phyloP scores from a whole-genome alignment of 2,113 vertebrate genomes.

The Stigmatopora argus region DNA sequence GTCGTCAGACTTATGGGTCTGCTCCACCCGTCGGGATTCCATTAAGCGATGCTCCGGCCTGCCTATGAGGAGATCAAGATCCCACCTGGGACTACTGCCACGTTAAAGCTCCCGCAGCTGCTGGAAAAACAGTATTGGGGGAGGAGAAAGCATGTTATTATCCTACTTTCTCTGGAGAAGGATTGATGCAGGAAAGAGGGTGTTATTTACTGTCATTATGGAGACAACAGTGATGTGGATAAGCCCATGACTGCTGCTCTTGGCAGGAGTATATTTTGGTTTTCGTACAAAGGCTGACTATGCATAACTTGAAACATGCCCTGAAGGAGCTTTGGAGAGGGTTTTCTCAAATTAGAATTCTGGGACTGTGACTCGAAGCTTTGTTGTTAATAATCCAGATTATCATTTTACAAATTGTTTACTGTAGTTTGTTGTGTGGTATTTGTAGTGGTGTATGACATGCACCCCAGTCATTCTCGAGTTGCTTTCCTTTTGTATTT shows the following conservation, averaged over 20 bases:
- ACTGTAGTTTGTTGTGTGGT: too few relatives aligned
- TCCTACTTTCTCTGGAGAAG: slow-evolving; percentile 26
- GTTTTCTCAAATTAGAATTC: background rate
- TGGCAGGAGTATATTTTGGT: slow-evolving; percentile 25
- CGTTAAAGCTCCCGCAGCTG: slow-evolving; percentile 13
- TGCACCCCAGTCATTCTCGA: too few relatives aligned
- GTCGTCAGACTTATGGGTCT: slow-evolving; percentile 20
- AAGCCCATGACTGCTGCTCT: slow-evolving; percentile 26
- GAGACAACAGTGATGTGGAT: slow-evolving; percentile 7
- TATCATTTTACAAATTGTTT: too few relatives aligned
- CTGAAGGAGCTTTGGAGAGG: background rate
- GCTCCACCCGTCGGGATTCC: slow-evolving; percentile 32
- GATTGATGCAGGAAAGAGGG: slow-evolving; percentile 14
- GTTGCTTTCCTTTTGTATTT: too few relatives aligned
- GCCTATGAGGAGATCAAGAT: slow-evolving; percentile 42
- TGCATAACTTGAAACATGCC: slow-evolving; percentile 24
- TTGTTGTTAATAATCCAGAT: too few relatives aligned
- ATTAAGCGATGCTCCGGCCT: slow-evolving; percentile 34
- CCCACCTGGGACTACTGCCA: slow-evolving; percentile 26
- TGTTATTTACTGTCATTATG: slow-evolving; percentile 27
- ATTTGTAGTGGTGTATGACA: too few relatives aligned
- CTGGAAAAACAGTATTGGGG: slow-evolving; percentile 8
- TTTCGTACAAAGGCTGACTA: slow-evolving; percentile 24
- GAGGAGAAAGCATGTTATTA: slow-evolving; percentile 20
- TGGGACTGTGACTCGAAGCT: background rate